Conservation (phyloP, 2,888 invertebrate genomes). For the Drosophila picticornis region DNA sequence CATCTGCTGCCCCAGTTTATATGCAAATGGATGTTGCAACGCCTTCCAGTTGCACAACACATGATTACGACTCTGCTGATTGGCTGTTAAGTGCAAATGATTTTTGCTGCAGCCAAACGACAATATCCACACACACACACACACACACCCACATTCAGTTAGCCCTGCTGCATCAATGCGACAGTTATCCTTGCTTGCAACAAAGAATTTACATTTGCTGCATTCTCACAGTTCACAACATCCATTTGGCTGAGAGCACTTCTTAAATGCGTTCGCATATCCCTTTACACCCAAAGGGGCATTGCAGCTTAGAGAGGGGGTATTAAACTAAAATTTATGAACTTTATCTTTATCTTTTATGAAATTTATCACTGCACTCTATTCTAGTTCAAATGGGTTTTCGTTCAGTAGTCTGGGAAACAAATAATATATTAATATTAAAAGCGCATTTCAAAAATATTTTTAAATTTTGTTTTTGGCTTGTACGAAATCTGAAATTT, state of each 20-base stretch:
- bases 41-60: conserved; percentile 26
- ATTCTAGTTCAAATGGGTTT: background rate
- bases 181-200: conserved; percentile 11
- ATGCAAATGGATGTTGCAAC: conserved; percentile 32
- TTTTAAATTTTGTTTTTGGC: background rate
- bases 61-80: conserved; percentile 41
- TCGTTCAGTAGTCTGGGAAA: background rate
- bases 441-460: background rate
- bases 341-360: background rate
- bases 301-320: conserved; percentile 4
- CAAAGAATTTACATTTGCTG: conserved; percentile 22
- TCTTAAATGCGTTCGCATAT: conserved; percentile 34
- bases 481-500: accelerated
- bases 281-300: background rate
- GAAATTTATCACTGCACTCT: no score
- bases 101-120: conserved; percentile 30
- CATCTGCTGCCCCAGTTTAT: conserved; percentile 8
- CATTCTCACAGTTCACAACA: conserved; percentile 33
- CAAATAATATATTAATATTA: background rate
- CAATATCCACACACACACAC: background rate
- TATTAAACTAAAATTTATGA: background rate
- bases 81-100: conserved; percentile 68
- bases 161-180: background rate
- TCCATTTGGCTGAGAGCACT: conserved; percentile 57
- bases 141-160: background rate